These are phyloP conservation scores for Cololabis saira DNA, from an alignment of 2,113 vertebrate species.

Conservation along the genomic window DNA sequence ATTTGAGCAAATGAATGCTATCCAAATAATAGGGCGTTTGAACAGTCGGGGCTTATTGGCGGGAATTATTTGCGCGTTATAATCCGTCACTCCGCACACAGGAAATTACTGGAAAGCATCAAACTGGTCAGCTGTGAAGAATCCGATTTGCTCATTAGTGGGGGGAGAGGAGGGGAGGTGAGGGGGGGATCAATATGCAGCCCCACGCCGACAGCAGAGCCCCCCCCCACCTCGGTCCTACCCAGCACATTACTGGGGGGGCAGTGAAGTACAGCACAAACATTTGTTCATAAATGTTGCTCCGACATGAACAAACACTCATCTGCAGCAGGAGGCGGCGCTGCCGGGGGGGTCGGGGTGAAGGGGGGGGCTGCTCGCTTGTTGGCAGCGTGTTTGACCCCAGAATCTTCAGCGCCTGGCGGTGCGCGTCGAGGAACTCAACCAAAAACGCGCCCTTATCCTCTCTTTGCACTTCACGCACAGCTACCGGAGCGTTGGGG, in stretches of 20 bases:
- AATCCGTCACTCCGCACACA: constrained; percentile 84
- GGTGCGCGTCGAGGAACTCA: constrained; percentile 71
- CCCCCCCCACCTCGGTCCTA: too few species aligned
- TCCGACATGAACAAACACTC: constrained; percentile 51
- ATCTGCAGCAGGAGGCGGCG: constrained; percentile 19
- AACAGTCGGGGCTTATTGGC: constrained; percentile 80
- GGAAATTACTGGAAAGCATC: constrained; percentile 86
- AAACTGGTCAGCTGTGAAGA: constrained; percentile 86
- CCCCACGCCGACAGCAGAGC: constrained; percentile 50
- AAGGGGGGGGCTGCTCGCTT: constrained; percentile 37
- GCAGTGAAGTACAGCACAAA: constrained; percentile 39
- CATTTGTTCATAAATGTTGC: constrained; percentile 55
- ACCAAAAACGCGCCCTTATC: constrained; percentile 72
- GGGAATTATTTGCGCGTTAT: constrained; percentile 85
- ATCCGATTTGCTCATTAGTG: constrained; percentile 86
- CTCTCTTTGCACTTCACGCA: constrained; percentile 77
- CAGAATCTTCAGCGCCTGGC: constrained; percentile 71
- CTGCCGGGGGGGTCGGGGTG: constrained; percentile 67
- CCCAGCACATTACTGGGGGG: too few species aligned
- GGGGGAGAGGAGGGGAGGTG: too few species aligned
- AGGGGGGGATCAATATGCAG: constrained; percentile 79
- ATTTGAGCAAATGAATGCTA: constrained; percentile 85
- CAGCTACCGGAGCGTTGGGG: constrained; percentile 73
- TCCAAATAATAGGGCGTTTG: constrained; percentile 83
- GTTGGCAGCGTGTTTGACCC: constrained; percentile 73